A percentile compares a stretch with the other conserved stretches of the same genome.
Conservation (phyloP, 2,797 vertebrate species). For the Morus bassanus region DNA sequence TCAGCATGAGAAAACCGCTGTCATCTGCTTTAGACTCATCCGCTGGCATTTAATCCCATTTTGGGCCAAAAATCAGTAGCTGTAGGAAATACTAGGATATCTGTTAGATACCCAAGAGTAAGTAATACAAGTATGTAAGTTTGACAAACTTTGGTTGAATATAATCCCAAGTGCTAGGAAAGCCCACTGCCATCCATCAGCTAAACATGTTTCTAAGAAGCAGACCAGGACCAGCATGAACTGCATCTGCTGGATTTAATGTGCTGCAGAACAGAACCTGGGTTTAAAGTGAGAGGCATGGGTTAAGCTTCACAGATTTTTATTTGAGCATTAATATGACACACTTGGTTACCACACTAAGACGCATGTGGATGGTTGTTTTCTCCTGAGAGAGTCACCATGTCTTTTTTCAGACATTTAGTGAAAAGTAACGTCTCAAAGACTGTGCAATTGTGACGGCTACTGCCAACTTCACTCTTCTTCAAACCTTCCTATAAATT, state of each 20-base stretch:
- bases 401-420: not conserved
- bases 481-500: not conserved
- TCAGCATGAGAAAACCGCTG: not conserved
- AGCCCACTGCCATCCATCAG: not conserved
- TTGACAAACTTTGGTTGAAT: not conserved
- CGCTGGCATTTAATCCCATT: not conserved
- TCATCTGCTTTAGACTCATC: not conserved
- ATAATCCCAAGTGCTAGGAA: not conserved
- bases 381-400: not conserved
- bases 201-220: not conserved
- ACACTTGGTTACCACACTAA: not conserved
- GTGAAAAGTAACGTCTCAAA: not conserved
- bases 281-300: not conserved
- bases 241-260: not conserved
- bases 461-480: constrained; percentile 1
- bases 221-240: not conserved
- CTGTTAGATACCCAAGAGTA: not conserved
- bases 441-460: not conserved
- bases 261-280: not conserved
- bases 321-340: not conserved
- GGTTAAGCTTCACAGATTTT: not conserved
- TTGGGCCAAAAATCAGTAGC: not conserved
- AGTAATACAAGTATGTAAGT: not conserved
- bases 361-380: not conserved
- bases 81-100: not conserved